These are phyloP conservation scores for Agrypnus murinus DNA, from an alignment of 2,888 invertebrate species.

Conservation along the genomic window DNA sequence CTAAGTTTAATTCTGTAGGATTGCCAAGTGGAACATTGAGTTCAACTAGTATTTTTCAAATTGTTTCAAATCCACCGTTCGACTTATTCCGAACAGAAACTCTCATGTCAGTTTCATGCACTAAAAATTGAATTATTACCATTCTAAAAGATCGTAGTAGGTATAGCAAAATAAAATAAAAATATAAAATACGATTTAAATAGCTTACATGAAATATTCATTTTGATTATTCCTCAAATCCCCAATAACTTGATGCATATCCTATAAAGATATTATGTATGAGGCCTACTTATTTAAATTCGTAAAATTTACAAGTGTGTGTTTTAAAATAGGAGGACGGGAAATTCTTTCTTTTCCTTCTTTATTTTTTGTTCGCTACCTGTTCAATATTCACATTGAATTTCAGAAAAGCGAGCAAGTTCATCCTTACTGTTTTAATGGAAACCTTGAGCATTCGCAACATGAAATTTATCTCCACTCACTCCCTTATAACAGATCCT, in stretches of 20 bases:
- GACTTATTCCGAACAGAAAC: too few species aligned
- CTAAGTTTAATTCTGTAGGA: too few species aligned
- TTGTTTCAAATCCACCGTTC: too few species aligned
- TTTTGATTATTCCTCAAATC: too few species aligned
- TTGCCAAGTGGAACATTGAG: too few species aligned
- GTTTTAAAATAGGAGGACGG: conserved; percentile 1
- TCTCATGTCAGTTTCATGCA: too few species aligned
- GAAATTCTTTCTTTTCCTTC: background rate
- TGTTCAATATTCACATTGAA: conserved; percentile 18
- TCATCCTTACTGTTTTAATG: conserved; percentile 23
- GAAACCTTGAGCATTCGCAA: conserved; percentile 18
- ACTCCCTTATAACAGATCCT: conserved; percentile 33
- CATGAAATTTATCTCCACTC: conserved; percentile 35
- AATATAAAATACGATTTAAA: too few species aligned
- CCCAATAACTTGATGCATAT: background rate
- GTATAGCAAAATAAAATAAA: too few species aligned
- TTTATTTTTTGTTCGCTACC: background rate
- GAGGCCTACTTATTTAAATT: conserved; percentile 24
- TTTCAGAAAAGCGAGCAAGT: background rate
- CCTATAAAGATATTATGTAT: background rate
- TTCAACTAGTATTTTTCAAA: too few species aligned
- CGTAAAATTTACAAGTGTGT: background rate
- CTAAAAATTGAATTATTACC: too few species aligned
- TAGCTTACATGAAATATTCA: too few species aligned
- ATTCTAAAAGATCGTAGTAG: too few species aligned